Base-by-base conservation (phyloP, 2,797 vertebrate species). In the Sebastes baramenuke region DNA sequence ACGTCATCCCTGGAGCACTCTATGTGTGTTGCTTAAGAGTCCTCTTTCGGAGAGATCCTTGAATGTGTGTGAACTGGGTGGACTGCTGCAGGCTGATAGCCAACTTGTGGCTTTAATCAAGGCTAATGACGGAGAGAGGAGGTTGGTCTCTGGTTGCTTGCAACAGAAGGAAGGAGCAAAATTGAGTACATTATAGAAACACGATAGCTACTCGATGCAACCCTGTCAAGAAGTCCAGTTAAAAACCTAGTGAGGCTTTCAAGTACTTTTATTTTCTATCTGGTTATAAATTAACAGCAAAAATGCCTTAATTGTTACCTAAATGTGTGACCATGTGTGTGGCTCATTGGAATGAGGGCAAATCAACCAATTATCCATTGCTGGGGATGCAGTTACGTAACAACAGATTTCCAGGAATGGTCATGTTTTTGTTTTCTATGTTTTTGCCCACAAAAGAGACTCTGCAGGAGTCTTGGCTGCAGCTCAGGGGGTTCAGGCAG, bases 51-150 rank as follows among this genome's bases (percentile, higher is more conserved):
- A 77, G 72, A 58, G 27, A 42, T 74, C 13, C 2, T 67, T 34
- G 36, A 49, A 60, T 77, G 62, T 67, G 11, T 54, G 16, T 76
- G 72, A 68, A 52, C 6, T 8, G 58, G 32, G 52, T 42, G 13
- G 67, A 20, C 59, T 66, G 67, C 54, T 64, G 55, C 54, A 58
- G 61, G 56, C 36, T 74, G n/a, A 74, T 27, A 64, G 70, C 65
- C 59, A 36, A 77, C 60, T 62, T 66, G 67, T 80, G 67, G 42
- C 73, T 83, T 55, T 81, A 72, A 77, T 85, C 10, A 8, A 76
- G 64, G 32, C 22, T 67, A 77, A 80, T 74, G 74, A 58, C 30
- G 27, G 24, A 66, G 59, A 60, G 20, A 67, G 75, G 69, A 4
- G 66, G 60, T 55, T 2, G 32, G 75, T 77, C 0, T 91, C 56